Base-by-base conservation (phyloP, 1,140 invertebrate species). In the Temnothorax nylanderi region DNA sequence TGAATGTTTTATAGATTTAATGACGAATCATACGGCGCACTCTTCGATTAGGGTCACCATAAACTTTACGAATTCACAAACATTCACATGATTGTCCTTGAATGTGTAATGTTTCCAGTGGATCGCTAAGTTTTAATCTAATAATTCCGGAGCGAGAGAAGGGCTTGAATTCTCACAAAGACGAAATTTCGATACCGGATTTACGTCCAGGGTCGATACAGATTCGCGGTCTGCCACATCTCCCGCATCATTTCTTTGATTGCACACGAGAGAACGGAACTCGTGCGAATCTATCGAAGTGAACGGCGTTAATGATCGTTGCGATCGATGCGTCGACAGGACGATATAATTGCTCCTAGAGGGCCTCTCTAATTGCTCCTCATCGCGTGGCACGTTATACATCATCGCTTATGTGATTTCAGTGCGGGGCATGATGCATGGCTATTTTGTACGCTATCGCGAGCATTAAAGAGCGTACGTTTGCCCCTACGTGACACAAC, bases 371-470 rank as follows among this genome's bases (percentile, higher is more conserved):
- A 85, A 85, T 85, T 85, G 58, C 56, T 85, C 72, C 32, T 64
- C 51, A 44, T 85, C 72, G 51, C 21, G 32, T 44, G 3, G 21
- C 81, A 58, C 13, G 16, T 85, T 85, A 78, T 85, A 78, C 60
- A 78, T 85, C 74, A 85, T 76, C 60, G 82, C 60, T 85, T 85
- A 85, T 49, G 82, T 77, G 82, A 85, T 85, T 78, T 56, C 47
- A 65, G 7, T 11, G 60, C 21, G 47, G 37, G n/a, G 37, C 32
- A 75, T 62, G 69, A 84, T 84, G 69, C 82, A 78, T 56, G 41
- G 41, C 34, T 74, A 64, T 60, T 82, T 47, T 8, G 44, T 56
- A 56, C 44, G 49, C 21, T 85, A 77, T 77, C 72, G n/a, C 82
- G 47, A 41, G 10, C n/a, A 34, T 49, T 49, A 85, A 51, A 64